Evolutionary conservation across 2,797 vertebrate species (phyloP), one percentile per base, ranked within the genome.

Genomic region (Anguilla obscura): DNA sequence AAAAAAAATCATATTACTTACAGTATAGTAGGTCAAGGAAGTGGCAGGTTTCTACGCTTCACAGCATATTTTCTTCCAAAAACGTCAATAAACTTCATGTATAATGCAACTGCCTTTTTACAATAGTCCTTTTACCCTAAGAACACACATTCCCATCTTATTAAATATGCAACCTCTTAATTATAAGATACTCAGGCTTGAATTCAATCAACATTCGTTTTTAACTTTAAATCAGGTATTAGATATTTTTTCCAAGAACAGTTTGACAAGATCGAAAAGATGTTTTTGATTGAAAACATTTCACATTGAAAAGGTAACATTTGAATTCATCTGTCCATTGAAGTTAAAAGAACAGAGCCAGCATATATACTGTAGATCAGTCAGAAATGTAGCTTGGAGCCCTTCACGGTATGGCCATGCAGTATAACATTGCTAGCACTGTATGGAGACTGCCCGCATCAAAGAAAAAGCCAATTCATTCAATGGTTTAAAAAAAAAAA

Each of bases 21-120:
- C 18, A 82, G 10, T 21, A 36, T 5, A 40, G 16, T 40, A 40
- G 33, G 33, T 50, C 18, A 50, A 82, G 1, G 24, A 48, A 50
- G 45, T 1, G 40, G 40, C 24, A 48, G 6, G 27, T 48, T 24
- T 82, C 40, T 50, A 79, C 79, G 24, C 45, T 18, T 82, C 7
- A 24, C 40, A 48, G 79, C 18, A 82, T n/a, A 82, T 7, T 82
- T 50, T 16, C 74, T 79, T 79, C 4, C 27, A 74, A 36, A 74
- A 69, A 69, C n/a, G 21, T 21, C 45, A 50, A 48, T 12, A 48
- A 82, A 50, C 40, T 82, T 82, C 40, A 48, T 82, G 18, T 3
- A 48, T 48, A 82, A 82, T 82, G 45, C 79, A 82, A 50, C 40
- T 82, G 79, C 40, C 16, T 82, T 48, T 14, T 50, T 82, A 82